Evolutionary conservation across 2,797 vertebrate species (phyloP), one percentile per base, ranked within the genome.

Genomic region (Cygnus olor): DNA sequence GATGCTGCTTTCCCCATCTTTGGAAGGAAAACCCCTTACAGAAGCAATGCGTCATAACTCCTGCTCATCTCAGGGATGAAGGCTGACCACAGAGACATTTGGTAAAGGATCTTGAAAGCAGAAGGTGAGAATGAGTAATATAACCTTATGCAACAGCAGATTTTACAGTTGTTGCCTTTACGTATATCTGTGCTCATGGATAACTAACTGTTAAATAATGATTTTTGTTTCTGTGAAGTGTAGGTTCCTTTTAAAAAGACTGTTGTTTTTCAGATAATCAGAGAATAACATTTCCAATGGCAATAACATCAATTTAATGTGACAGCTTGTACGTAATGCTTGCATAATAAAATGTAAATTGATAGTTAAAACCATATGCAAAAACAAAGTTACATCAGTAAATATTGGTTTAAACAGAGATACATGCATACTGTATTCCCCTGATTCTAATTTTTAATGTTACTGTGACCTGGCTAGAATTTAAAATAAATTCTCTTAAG

Each of bases 121-220:
- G 79, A 21, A 77, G 68, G 32, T 83, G 19, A 64, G 60, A 73
- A 89, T 80, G 34, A 93, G 14, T 68, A 93, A 92, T 49, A 71
- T 49, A 71, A 17, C 2, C 51, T 92, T 60, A 51, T 13, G 36
- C 45, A 80, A 78, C 18, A 44, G 30, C 24, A 91, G 44, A 74
- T 86, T 81, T 88, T 84, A 63, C 18, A 22, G 6, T 70, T 44
- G 6, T 71, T 71, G 14, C 30, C 36, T 40, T 32, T 42, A 54
- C 30, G 27, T 74, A n/a, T 76, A 81, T 85, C 68, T 68, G 36
- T 80, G 36, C 15, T 72, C 6, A 7, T 40, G 28, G 28, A 28
- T 80, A 79, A 61, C 74, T 74, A 88, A 76, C 38, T 69, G n/a
- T 21, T 83, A 80, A 78, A 45, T 71, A 83, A 78, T 51, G 12